Percentiles rank a stretch among this genome's conserved stretches.
Evolutionary conservation across 2,888 invertebrate genomes (phyloP).

Genomic region (Caenorhabditis sulstoni): DNA sequence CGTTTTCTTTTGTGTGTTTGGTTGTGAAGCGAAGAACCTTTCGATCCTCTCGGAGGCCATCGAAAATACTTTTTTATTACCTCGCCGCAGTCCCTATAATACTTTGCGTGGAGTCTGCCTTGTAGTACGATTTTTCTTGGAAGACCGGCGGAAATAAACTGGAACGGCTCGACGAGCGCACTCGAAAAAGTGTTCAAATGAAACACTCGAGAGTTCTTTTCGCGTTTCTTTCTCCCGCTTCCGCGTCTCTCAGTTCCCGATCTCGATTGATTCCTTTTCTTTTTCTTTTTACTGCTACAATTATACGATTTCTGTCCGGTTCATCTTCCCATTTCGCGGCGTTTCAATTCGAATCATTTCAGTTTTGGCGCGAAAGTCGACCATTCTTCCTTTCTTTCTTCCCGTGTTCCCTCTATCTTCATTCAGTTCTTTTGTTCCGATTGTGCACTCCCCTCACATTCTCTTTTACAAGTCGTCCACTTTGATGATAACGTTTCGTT

Average conservation of each 20-base stretch:
- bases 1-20: slow-evolving; percentile 37
- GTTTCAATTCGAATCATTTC: neutral
- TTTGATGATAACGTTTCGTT: no score
- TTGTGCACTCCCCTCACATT: neutral
- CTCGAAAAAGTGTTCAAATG: slow-evolving; percentile 18
- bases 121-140: neutral
- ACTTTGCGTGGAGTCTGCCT: slow-evolving; percentile 7
- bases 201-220: slow-evolving; percentile 27
- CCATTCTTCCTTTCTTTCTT: neutral
- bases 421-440: slow-evolving; percentile 8
- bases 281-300: slow-evolving; percentile 46
- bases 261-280: neutral
- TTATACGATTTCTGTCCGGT: slow-evolving; percentile 10
- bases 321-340: neutral
- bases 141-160: neutral
- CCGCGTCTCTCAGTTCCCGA: slow-evolving; percentile 2
- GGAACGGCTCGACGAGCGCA: neutral
- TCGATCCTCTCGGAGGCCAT: neutral
- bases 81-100: neutral
- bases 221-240: slow-evolving; percentile 8
- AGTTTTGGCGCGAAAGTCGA: no score
- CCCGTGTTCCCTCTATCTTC: neutral
- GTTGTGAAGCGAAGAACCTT: slow-evolving; percentile 20
- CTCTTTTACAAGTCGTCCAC: neutral
- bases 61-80: slow-evolving; percentile 44